Evolutionary conservation across 2,888 invertebrate species (phyloP).

Genomic region (Zhuqinia jingwanae): DNA sequence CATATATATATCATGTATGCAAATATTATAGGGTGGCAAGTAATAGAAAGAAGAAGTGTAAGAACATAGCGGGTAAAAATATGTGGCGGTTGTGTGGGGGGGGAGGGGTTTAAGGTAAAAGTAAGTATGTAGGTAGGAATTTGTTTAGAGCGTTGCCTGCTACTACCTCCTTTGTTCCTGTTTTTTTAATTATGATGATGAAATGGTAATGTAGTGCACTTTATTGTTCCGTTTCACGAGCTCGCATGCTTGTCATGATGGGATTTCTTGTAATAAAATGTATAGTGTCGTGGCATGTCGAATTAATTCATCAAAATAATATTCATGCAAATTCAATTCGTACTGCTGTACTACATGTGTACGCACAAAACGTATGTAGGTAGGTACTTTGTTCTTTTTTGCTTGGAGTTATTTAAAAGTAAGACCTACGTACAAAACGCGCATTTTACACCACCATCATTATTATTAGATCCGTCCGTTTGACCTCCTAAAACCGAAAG

Average conservation of each 20-base stretch:
- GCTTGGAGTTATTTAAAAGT: background rate
- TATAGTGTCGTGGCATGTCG: background rate
- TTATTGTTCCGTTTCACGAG: constrained; percentile 33
- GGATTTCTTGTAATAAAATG: background rate
- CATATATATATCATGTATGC: no score
- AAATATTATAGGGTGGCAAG: no score
- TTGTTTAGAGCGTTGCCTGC: constrained; percentile 28
- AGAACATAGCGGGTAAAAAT: background rate
- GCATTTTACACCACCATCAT: background rate
- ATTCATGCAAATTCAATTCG: no score
- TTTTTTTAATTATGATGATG: constrained; percentile 46
- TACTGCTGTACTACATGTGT: no score
- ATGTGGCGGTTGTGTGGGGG: constrained; percentile 20
- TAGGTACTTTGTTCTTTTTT: no score
- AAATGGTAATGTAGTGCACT: constrained; percentile 33
- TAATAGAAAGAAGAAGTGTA: background rate
- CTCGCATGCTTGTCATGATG: background rate
- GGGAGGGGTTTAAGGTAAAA: background rate
- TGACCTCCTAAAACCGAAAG: constrained; percentile 23
- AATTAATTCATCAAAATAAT: constrained; percentile 11
- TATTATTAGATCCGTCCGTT: constrained; percentile 26
- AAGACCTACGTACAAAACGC: background rate
- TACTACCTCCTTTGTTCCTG: constrained; percentile 32
- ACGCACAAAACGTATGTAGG: no score
- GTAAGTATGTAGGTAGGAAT: background rate